phyloP scores from a whole-genome alignment of 2,888 invertebrate genomes.

The Orthosia gracilis region DNA sequence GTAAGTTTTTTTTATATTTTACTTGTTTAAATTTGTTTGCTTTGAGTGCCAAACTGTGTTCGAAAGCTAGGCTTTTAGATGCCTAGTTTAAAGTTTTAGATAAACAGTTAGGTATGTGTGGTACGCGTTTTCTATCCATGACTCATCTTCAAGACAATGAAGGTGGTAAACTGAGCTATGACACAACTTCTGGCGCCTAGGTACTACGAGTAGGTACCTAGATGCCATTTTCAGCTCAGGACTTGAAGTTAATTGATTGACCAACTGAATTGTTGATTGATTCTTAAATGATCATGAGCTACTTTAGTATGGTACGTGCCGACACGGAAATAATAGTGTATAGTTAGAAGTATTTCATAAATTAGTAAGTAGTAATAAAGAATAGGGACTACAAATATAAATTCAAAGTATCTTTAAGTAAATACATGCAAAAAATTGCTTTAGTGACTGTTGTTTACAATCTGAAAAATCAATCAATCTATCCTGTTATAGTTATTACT shows the following conservation, averaged over 20 bases:
- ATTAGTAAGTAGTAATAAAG: background rate
- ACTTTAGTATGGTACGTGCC: conserved; percentile 3
- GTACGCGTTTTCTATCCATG: background rate
- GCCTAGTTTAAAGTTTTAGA: background rate
- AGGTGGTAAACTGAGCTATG: conserved; percentile 6
- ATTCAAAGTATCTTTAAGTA: too few species aligned
- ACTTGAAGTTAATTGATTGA: conserved; percentile 4
- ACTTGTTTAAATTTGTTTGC: background rate
- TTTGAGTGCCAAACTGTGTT: background rate
- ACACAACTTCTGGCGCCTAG: background rate
- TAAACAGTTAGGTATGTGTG: conserved; percentile 4
- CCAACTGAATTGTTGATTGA: conserved; percentile 9
- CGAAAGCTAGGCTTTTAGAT: background rate
- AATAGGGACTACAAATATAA: too few species aligned
- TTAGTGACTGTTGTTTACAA: background rate
- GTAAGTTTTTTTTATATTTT: conserved; percentile 65
- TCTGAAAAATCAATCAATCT: background rate
- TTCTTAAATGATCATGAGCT: background rate
- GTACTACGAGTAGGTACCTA: background rate
- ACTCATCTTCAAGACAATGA: conserved; percentile 10
- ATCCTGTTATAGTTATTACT: background rate
- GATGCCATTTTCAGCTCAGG: background rate
- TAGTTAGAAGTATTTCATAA: background rate
- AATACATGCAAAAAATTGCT: background rate
- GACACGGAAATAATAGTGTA: background rate